A percentile compares a stretch with the other conserved stretches of the same genome.
phyloP scores from a whole-genome alignment of 2,888 invertebrate genomes.

The Trisateles emortualis region DNA sequence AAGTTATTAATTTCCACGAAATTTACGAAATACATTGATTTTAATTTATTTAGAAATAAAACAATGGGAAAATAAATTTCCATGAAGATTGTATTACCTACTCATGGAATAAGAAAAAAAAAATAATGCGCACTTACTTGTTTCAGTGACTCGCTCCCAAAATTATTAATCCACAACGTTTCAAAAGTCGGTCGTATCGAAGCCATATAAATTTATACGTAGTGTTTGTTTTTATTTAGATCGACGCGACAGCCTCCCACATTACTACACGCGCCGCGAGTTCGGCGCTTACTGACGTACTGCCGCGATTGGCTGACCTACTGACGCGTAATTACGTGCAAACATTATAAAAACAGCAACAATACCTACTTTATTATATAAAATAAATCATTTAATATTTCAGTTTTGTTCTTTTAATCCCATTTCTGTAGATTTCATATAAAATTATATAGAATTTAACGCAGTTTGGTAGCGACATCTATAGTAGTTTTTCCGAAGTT shows the following conservation, averaged over 20 bases:
- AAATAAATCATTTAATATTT: neutral
- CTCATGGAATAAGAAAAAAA: neutral
- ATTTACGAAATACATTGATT: too few relatives aligned
- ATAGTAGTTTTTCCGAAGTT: slow-evolving; percentile 22
- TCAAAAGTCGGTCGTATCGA: slow-evolving; percentile 40
- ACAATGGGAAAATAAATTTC: too few relatives aligned
- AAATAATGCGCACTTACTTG: slow-evolving; percentile 25
- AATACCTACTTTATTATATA: neutral
- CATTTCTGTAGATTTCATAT: neutral
- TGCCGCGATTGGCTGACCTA: slow-evolving; percentile 43
- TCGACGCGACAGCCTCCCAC: slow-evolving; percentile 37
- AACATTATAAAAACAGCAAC: neutral
- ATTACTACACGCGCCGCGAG: slow-evolving; percentile 64
- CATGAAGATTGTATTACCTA: too few relatives aligned
- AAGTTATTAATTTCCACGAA: too few relatives aligned
- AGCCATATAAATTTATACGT: slow-evolving; percentile 60
- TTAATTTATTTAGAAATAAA: too few relatives aligned
- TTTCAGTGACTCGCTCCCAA: slow-evolving; percentile 13
- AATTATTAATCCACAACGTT: slow-evolving; percentile 32
- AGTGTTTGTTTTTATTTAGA: slow-evolving; percentile 55
- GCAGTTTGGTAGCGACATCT: neutral
- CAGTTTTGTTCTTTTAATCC: neutral
- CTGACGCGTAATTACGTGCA: slow-evolving; percentile 28
- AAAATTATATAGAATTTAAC: neutral
- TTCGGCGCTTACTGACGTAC: slow-evolving; percentile 71